A percentile compares a stretch with the other conserved stretches of the same genome.
These are phyloP conservation scores for Urocolius indicus DNA, from an alignment of 2,113 vertebrate genomes.

Conservation along the genomic window DNA sequence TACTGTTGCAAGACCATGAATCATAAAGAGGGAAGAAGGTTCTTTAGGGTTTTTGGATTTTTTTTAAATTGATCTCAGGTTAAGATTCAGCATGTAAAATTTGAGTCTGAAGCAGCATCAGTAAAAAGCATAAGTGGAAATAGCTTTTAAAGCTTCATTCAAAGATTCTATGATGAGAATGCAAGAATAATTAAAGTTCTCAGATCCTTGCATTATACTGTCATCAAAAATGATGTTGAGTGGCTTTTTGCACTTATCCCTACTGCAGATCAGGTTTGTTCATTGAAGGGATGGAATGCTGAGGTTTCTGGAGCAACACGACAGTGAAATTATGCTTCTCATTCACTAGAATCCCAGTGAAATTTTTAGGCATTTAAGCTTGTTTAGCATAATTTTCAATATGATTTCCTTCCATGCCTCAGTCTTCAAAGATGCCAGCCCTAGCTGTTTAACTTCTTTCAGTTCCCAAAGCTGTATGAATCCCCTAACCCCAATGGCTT, in stretches of 20 bases:
- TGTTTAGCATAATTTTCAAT: not conserved
- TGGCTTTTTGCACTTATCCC: not conserved
- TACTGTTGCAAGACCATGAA: not conserved
- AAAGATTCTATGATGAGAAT: not conserved
- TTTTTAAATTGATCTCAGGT: not conserved
- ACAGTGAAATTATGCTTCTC: not conserved
- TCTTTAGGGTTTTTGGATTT: fast-evolving
- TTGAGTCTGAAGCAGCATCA: not conserved
- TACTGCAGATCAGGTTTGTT: not conserved
- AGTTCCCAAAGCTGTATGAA: not conserved
- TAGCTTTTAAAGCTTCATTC: not conserved
- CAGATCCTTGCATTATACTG: not conserved
- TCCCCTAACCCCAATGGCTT: not conserved
- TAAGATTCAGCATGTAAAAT: not conserved
- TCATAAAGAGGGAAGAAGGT: not conserved
- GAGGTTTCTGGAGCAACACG: not conserved
- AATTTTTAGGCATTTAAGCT: not conserved
- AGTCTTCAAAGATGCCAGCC: fast-evolving
- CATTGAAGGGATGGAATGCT: not conserved
- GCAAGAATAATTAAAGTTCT: not conserved
- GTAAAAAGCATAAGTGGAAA: not conserved
- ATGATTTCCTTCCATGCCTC: not conserved
- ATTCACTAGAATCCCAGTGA: not conserved
- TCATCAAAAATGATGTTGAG: not conserved
- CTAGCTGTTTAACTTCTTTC: not conserved